Conservation (phyloP, 2,113 vertebrate genomes). For the Saguinus imperator region DNA sequence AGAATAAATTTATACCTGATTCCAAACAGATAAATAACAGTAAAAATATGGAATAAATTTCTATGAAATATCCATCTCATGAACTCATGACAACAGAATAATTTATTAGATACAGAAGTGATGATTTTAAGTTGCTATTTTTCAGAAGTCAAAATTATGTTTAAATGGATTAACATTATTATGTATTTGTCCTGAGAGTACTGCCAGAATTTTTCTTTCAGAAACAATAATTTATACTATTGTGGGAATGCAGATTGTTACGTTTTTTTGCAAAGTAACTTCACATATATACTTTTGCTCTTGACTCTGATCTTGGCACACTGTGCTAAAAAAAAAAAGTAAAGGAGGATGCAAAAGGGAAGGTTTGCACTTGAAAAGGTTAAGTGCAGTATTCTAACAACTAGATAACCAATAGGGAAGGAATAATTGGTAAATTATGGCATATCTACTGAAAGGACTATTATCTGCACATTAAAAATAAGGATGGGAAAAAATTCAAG, state of each 20-base stretch:
- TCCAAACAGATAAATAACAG: conserved; percentile 24
- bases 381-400: background rate
- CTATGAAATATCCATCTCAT: background rate
- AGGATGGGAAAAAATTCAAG: background rate
- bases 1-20: background rate
- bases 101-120: background rate
- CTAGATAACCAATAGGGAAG: background rate
- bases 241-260: background rate
- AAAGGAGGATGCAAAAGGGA: background rate
- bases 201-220: background rate
- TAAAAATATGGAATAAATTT: background rate
- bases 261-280: background rate
- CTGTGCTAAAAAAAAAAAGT: background rate
- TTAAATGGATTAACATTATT: conserved; percentile 11
- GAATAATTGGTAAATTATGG: conserved; percentile 24
- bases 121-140: conserved; percentile 11
- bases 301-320: background rate
- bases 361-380: background rate
- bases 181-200: background rate
- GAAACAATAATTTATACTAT: background rate
- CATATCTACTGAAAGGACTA: background rate
- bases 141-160: conserved; percentile 11
- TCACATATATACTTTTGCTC: background rate
- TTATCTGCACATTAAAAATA: background rate
- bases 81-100: background rate